Base-by-base conservation (phyloP, 2,113 vertebrate species). In the Nannospalax galili region DNA sequence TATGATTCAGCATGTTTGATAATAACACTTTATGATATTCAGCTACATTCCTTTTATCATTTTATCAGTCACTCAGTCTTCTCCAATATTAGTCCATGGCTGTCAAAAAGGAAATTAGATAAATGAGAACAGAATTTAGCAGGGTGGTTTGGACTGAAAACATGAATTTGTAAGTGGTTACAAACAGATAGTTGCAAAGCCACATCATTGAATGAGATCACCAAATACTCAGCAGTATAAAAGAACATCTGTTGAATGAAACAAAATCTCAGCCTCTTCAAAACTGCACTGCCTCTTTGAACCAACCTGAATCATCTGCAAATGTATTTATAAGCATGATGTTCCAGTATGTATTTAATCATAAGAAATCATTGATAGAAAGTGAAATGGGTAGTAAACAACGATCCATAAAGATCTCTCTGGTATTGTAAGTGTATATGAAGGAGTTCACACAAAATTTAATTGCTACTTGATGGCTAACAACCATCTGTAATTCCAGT, bases 131-230 rank as follows among this genome's bases (percentile, higher is more conserved):
- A 88, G 40, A 72, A 78, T 88, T 65, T 72, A 48, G 78, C 20
- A 92, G 24, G 45, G 52, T 70, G 45, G 80, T 62, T 84, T 92
- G n/a, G 42, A 94, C 48, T 45, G 60, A 82, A 75, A 26, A 82
- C 28, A 65, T 75, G 20, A 87, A 58, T 90, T 90, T 60, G 5
- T 56, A 81, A 86, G 17, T 14, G 14, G 86, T 92, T 85, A 86
- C 93, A 90, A 73, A 94, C n/a, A 67, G 32, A 90, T 81, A 60
- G 58, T 94, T 90, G 89, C 58, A 69, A 92, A 81, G 22, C 28
- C 60, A 90, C 60, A 56, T 15, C 60, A 86, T 26, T 58, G 48
- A 95, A 90, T 82, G 42, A 95, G 64, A 30, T 90, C 62, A 93
- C 69, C 15, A 64, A 87, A 20, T 56, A 52, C 9, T 42, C 69